Evolutionary conservation across 2,888 invertebrate genomes (phyloP), one percentile per base, ranked within the genome.

Genomic region (Eutolmus rufibarbis): DNA sequence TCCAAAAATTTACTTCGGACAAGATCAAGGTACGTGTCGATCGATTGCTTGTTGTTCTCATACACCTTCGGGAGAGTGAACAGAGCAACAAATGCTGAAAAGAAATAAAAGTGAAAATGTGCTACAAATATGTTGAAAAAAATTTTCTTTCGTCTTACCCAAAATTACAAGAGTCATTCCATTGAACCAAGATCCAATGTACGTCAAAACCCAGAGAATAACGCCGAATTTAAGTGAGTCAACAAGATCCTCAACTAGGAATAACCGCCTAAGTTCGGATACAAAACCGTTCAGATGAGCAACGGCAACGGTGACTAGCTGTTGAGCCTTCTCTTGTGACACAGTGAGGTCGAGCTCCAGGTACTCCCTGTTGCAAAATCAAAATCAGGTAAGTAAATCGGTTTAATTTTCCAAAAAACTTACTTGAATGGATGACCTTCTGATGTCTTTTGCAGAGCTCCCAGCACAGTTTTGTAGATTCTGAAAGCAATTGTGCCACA

Each of bases 371-470:
- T 93, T 92, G 89, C 89, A 43, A 19, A 23, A 8, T 23, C n/a
- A 8, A 40, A 46, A 46, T 46, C 16, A 46, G 19, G 14, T 79
- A 7, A 79, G 28, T 9, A 51, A 2, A 19, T 31, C 34, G 28
- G 14, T 34, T 19, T 7, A 12, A 8, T 37, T 16, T 12, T 37
- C 16, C 19, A 9, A 82, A 57, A 9, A 84, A 94, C 96, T 95
- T 91, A 98, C 98, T 98, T 98, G 96, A 99, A 99, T 88, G 99
- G 99, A 94, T 99, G 98, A 91, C 98, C 98, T 92, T 98, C 98
- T 90, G 95, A 96, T 90, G 97, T 97, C 94, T 99, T 99, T 94
- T 99, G 98, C 90, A 99, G 96, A 90, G 98, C 98, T 92, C 97
- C 97, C 93, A 98, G 95, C 91, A 98, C 96, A 93, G 96, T 97